Conservation (phyloP, 1,140 invertebrate genomes). For the Euura lappo region DNA sequence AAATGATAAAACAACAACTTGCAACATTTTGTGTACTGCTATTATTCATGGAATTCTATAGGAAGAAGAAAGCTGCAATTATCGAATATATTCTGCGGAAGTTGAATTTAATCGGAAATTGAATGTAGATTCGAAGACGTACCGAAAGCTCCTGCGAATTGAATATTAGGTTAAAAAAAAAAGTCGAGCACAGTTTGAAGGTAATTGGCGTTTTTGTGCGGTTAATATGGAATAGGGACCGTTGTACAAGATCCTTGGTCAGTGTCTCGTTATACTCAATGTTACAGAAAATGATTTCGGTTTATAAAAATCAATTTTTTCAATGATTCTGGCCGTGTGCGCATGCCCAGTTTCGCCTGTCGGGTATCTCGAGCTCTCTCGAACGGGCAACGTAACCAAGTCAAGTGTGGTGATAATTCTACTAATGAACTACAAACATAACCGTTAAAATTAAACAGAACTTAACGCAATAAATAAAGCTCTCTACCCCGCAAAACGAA, state of each 20-base stretch:
- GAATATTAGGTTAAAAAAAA: neutral
- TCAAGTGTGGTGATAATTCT: constrained; percentile 57
- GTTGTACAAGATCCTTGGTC: neutral
- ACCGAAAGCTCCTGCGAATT: neutral
- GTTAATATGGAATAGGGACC: neutral
- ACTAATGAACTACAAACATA: constrained; percentile 57
- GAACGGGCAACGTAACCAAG: constrained; percentile 52
- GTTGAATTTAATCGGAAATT: too few species aligned
- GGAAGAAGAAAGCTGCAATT: too few species aligned
- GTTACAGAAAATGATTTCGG: neutral
- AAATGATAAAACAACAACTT: constrained; percentile 46
- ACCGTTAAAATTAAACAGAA: constrained; percentile 50
- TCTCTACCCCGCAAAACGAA: constrained; percentile 69
- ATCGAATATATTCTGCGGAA: neutral
- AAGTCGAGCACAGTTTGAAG: neutral
- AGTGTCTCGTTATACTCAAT: constrained; percentile 3
- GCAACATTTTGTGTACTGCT: constrained; percentile 32
- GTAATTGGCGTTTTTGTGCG: neutral
- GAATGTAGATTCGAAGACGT: neutral
- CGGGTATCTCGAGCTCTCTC: constrained; percentile 54
- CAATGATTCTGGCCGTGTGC: constrained; percentile 48
- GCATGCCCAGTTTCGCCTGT: constrained; percentile 38
- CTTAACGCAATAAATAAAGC: constrained; percentile 63
- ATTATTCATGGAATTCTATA: too few species aligned
- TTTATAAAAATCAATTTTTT: neutral